These are phyloP conservation scores for Rhysida immarginata DNA, from an alignment of 1,140 invertebrate species.

Conservation along the genomic window DNA sequence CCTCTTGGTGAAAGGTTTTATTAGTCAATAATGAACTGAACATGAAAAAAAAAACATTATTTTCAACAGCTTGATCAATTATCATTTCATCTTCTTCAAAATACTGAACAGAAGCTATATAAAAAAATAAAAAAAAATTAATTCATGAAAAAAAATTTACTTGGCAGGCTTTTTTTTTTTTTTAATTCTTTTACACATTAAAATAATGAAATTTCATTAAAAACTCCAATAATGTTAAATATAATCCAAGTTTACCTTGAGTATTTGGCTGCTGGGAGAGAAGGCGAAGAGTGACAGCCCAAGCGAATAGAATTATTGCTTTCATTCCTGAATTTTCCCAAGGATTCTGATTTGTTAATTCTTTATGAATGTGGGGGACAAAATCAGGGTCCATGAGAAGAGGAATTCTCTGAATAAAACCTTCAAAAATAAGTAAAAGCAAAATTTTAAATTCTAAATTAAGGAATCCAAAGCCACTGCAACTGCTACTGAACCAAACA, in stretches of 20 bases:
- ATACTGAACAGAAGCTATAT: neutral
- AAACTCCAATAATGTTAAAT: too few species aligned
- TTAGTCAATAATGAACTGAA: constrained; percentile 53
- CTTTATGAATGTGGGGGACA: constrained; percentile 38
- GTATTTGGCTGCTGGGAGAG: constrained; percentile 33
- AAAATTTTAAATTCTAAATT: too few species aligned
- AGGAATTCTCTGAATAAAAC: constrained; percentile 48
- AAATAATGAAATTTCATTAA: too few species aligned
- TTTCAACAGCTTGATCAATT: constrained; percentile 57
- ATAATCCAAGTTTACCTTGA: constrained; percentile 2
- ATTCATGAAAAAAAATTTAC: too few species aligned
- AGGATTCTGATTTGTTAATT: constrained; percentile 35
- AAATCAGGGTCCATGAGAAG: constrained; percentile 50
- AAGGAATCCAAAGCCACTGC: too few species aligned
- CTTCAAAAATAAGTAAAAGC: constrained; percentile 30
- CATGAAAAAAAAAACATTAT: constrained; percentile 63
- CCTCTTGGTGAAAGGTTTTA: constrained; percentile 50
- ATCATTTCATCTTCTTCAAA: constrained; percentile 58
- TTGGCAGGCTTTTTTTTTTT: too few species aligned
- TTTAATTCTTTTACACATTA: too few species aligned
- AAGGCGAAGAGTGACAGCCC: constrained; percentile 62
- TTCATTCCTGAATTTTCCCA: constrained; percentile 52
- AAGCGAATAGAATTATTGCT: constrained; percentile 56
- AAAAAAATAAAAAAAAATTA: neutral
- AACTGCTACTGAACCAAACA: too few species aligned